Conservation (phyloP, 2,888 invertebrate genomes). For the Polydrusus cervinus region DNA sequence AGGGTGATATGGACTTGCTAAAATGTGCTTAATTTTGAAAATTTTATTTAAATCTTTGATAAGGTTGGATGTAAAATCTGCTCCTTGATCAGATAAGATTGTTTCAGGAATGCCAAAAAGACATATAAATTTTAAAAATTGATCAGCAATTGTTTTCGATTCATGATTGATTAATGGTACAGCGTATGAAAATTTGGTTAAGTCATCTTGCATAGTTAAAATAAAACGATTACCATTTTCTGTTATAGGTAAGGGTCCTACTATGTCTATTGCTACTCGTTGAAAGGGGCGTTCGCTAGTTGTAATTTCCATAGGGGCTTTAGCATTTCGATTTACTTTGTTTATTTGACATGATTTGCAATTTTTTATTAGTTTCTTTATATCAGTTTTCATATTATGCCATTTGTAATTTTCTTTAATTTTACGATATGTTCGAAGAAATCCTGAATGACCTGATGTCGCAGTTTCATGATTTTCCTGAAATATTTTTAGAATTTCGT, state of each 20-base stretch:
- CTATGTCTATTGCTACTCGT: slow-evolving; percentile 60
- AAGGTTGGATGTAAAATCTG: slow-evolving; percentile 58
- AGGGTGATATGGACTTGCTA: slow-evolving; percentile 40
- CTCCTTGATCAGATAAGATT: slow-evolving; percentile 66
- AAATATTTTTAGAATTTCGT: slow-evolving; percentile 51
- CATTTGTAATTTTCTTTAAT: slow-evolving; percentile 56
- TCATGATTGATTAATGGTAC: slow-evolving; percentile 59
- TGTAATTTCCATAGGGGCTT: slow-evolving; percentile 63
- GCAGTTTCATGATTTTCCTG: slow-evolving; percentile 56
- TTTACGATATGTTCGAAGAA: slow-evolving; percentile 43
- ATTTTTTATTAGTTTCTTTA: slow-evolving; percentile 42
- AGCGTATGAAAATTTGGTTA: slow-evolving; percentile 54
- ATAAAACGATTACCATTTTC: slow-evolving; percentile 59
- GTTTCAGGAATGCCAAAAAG: slow-evolving; percentile 64
- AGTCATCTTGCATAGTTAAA: slow-evolving; percentile 58
- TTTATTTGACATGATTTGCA: slow-evolving; percentile 58
- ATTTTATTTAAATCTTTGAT: slow-evolving; percentile 61
- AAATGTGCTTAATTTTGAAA: slow-evolving; percentile 63
- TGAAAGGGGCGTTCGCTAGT: slow-evolving; percentile 61
- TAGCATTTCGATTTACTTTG: slow-evolving; percentile 56
- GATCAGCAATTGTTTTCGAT: slow-evolving; percentile 62
- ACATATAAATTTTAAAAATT: slow-evolving; percentile 61
- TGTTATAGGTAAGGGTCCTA: slow-evolving; percentile 60
- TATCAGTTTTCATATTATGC: slow-evolving; percentile 49
- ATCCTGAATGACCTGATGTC: slow-evolving; percentile 51